A percentile compares a stretch with the other conserved stretches of the same genome.
Evolutionary conservation across 2,797 vertebrate genomes (phyloP).

Genomic region (Mormyrus proboscirostris): DNA sequence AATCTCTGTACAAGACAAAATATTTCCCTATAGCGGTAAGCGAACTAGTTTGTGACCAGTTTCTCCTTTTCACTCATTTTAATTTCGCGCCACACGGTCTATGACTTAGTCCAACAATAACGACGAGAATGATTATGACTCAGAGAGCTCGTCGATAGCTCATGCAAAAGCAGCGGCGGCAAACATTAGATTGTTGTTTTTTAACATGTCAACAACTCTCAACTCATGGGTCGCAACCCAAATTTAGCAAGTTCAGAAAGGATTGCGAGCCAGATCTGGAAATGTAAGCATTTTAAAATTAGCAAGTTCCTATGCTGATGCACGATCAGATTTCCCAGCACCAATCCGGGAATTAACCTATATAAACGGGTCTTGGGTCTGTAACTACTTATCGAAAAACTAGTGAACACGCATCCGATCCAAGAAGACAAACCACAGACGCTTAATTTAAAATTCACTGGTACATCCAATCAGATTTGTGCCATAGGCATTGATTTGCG

Average conservation of each 20-base stretch:
- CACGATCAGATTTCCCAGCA: not conserved
- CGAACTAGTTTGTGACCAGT: not conserved
- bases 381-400: not conserved
- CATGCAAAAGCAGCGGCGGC: not conserved
- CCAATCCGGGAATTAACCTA: not conserved
- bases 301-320: not conserved
- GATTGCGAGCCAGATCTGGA: too few species aligned
- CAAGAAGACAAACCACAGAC: not conserved
- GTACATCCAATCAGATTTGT: too few species aligned
- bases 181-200: not conserved
- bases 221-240: not conserved
- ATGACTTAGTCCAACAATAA: not conserved
- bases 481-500: too few species aligned
- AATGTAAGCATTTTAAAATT: not conserved
- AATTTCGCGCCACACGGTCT: not conserved
- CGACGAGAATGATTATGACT: not conserved
- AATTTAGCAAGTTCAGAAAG: not conserved
- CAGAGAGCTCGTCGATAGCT: not conserved
- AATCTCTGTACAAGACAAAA: not conserved
- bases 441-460: not conserved
- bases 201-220: not conserved
- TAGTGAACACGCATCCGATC: not conserved
- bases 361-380: not conserved
- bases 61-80: not conserved
- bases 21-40: not conserved